These are phyloP conservation scores for Perca flavescens DNA, from an alignment of 2,113 vertebrate genomes.

Conservation along the genomic window DNA sequence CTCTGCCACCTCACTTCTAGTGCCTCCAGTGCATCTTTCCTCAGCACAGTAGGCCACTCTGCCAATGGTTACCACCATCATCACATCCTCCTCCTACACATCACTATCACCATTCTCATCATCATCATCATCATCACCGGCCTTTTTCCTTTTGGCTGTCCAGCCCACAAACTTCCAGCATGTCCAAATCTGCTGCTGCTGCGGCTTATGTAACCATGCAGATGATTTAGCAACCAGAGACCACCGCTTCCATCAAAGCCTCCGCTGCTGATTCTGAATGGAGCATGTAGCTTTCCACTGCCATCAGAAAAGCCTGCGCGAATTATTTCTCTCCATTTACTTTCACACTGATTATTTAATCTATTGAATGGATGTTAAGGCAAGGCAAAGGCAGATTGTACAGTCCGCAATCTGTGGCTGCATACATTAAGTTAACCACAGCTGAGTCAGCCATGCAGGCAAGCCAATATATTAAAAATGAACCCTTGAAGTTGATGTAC, in stretches of 20 bases:
- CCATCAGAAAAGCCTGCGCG: not conserved
- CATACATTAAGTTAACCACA: not conserved
- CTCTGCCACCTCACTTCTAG: slow-evolving; percentile 21
- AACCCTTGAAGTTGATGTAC: not conserved
- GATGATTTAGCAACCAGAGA: slow-evolving; percentile 64
- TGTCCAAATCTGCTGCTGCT: slow-evolving; percentile 62
- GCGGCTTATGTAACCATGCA: slow-evolving; percentile 77
- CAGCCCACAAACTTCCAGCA: slow-evolving; percentile 73
- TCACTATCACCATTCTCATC: not conserved
- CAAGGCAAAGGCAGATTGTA: not conserved
- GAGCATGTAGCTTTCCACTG: not conserved
- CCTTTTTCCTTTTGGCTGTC: slow-evolving; percentile 23
- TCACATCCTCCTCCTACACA: slow-evolving; percentile 48
- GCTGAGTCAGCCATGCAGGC: not conserved
- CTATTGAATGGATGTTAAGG: not conserved
- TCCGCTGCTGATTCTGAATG: slow-evolving; percentile 15
- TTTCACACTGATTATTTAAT: not conserved
- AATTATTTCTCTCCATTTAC: not conserved
- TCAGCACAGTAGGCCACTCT: not conserved
- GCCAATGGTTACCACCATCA: slow-evolving; percentile 29
- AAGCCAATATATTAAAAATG: not conserved
- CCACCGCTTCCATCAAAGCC: slow-evolving; percentile 24
- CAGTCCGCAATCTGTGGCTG: not conserved
- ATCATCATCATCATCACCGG: slow-evolving; percentile 18
- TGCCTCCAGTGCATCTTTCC: slow-evolving; percentile 23